Evolutionary conservation across 2,113 vertebrate genomes (phyloP).

Genomic region (Dromaius novaehollandiae): DNA sequence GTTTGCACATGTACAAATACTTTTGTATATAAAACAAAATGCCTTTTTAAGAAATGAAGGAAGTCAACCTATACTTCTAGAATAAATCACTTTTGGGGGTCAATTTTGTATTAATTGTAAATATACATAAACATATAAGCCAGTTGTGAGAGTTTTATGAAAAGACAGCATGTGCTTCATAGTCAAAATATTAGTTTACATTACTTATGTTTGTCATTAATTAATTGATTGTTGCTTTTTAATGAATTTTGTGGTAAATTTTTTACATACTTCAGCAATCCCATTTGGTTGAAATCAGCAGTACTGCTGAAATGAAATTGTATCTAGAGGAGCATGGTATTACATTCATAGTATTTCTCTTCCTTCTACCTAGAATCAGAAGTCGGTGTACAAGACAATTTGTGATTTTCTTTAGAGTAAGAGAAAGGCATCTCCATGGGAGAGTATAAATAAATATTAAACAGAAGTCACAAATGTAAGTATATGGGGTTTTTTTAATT

Average conservation of each 20-base stretch:
- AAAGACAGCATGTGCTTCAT: neutral
- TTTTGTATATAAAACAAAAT: neutral
- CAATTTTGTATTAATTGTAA: neutral
- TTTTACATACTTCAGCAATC: neutral
- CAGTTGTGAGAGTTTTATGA: neutral
- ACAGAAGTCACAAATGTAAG: neutral
- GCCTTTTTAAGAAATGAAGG: neutral
- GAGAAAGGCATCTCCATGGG: neutral
- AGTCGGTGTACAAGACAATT: neutral
- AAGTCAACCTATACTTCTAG: neutral
- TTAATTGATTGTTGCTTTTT: neutral
- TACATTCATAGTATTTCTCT: neutral
- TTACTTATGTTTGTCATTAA: neutral
- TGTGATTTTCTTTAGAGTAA: neutral
- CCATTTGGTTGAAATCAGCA: neutral
- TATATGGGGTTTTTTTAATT: neutral
- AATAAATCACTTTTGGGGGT: neutral
- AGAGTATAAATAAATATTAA: neutral
- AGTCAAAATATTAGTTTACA: neutral
- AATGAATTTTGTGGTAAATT: neutral
- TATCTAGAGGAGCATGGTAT: neutral
- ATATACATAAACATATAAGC: neutral
- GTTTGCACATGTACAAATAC: neutral
- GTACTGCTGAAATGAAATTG: neutral
- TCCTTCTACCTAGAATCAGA: neutral